Evolutionary conservation across 2,888 invertebrate species (phyloP), one percentile per base, ranked within the genome.

Genomic region (Heliconius ethilla): DNA sequence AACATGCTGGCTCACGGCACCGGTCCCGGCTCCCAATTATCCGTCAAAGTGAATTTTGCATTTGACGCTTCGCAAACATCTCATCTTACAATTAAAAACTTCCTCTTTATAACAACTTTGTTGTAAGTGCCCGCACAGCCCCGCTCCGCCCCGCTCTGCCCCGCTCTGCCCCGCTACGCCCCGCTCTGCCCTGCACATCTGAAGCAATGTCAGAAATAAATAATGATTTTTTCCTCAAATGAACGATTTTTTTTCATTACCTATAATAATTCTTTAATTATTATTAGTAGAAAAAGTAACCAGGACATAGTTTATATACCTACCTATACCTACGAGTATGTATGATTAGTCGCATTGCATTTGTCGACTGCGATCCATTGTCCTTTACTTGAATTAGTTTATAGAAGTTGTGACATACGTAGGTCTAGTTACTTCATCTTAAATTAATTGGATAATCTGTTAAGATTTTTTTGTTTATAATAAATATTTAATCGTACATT

Each of bases 81-180:
- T 72, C 75, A 75, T 78, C 70, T 75, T 75, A 66, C 75, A 66
- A 78, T 78, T 75, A 75, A 59, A 75, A 67, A 78, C 72, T 78
- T 75, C 72, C 66, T 78, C 65, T 37, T 65, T 65, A 75, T 72
- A 70, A 59, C 66, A 55, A 66, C 75, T 70, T 75, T 72, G 78
- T 59, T 59, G 66, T 40, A 66, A 66, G 18, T 25, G 55, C 69
- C 69, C 69, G 40, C 45, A 9, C 40, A 1, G 66, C 66, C 66
- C n/a, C 11, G 40, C 40, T 22, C 15, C 3, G n/a, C n/a, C n/a
- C 66, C 22, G 45, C 66, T 29, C 29, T 7, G 65, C 29, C 65
- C 9, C 33, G 22, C 65, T 13, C 18, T 2, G 29, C 29, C 22
- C 67, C n/a, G 67, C 37, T 45, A 15, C 0, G 15, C 15, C 45